A percentile compares a stretch with the other conserved stretches of the same genome.
Evolutionary conservation across 2,888 invertebrate genomes (phyloP).

Genomic region (Petrophora chlorosata): DNA sequence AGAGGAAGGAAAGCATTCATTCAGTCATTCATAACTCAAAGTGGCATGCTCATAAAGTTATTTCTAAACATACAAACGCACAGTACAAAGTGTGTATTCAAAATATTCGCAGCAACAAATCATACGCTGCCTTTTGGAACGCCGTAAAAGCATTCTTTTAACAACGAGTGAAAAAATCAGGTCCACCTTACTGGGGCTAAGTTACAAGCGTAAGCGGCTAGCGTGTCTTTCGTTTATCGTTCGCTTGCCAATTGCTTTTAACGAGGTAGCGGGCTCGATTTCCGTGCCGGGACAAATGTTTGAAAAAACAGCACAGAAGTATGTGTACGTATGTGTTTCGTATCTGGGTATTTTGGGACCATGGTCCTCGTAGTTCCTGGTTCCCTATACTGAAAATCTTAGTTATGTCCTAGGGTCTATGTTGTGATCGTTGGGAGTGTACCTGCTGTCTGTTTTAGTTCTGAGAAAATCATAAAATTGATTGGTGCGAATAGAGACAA

Average conservation of each 20-base stretch:
- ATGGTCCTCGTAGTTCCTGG: too few species aligned
- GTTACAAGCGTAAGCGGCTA: conserved; percentile 32
- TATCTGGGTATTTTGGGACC: too few species aligned
- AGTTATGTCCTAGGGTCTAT: too few species aligned
- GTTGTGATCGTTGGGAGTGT: too few species aligned
- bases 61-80: conserved; percentile 35
- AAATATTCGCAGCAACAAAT: conserved; percentile 72
- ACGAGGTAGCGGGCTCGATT: too few species aligned
- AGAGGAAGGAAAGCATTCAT: conserved; percentile 21
- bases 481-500: too few species aligned
- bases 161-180: conserved; percentile 56
- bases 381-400: too few species aligned
- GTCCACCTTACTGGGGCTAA: conserved; percentile 40
- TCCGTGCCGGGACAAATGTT: background rate
- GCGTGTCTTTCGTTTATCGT: background rate
- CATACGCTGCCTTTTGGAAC: conserved; percentile 67
- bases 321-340: too few species aligned
- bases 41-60: conserved; percentile 25
- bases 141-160: conserved; percentile 70
- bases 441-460: too few species aligned
- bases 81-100: conserved; percentile 52
- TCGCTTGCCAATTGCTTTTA: too few species aligned
- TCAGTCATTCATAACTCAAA: conserved; percentile 21
- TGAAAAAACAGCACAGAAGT: too few species aligned
- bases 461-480: too few species aligned